Evolutionary conservation across 2,113 vertebrate species (phyloP), one percentile per base, ranked within the genome.

Genomic region (Hyla sarda): DNA sequence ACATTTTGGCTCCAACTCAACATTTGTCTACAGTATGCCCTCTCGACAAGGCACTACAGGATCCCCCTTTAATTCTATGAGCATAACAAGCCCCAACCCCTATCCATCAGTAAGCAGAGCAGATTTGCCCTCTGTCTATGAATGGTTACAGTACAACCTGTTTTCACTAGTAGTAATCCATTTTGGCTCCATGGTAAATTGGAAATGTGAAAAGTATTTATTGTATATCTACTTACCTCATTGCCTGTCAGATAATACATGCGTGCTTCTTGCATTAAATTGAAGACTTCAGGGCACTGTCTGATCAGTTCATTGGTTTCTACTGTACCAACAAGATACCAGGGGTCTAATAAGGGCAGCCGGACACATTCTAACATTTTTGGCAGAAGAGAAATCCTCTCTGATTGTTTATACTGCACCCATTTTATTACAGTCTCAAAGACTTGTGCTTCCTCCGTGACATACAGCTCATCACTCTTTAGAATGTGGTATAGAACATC

Each of bases 241-340:
- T 93, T 96, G 83, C 98, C 98, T 1, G 97, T 96, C 71, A 99
- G 94, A 88, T 99, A 96, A 89, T 97, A 99, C 90, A 91, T 94
- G 48, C 97, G 95, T 41, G 96, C 94, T 92, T 99, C 98, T 91
- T 99, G 98, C 79, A 99, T 90, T 87, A 98, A 90, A 5, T 95
- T 93, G 88, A 99, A 99, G 14, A 93, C 96, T 54, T 98, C 96
- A 0, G 94, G 93, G 87, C 96, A 98, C 87, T 90, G 88, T 16
- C 97, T 94, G 87, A 99, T 96, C 83, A 99, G 91, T 69, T 95
- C 92, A 54, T 99, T 95, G 0, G 96, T 93, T 92, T 99, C 98
- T 67, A 99, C 98, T 13, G 90, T 96, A 75, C 98, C 97, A 82
- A 99, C 97, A 2, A 99, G 97, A 90, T 96, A 99, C 89, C 97